phyloP scores from a whole-genome alignment of 2,113 vertebrate genomes.

The Oenanthe oenanthe region DNA sequence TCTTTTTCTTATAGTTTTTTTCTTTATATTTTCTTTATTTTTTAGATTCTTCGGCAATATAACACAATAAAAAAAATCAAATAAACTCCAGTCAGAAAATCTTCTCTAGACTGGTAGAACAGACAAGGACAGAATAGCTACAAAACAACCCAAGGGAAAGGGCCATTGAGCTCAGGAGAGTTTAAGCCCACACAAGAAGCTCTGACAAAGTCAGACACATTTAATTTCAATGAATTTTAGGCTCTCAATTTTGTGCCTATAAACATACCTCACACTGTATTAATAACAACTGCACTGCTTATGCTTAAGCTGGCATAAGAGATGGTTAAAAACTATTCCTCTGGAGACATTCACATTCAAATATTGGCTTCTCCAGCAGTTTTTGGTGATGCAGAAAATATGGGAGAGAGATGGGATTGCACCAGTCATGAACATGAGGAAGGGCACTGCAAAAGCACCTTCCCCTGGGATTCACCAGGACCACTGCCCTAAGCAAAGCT shows the following conservation, averaged over 20 bases:
- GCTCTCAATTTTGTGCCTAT: background rate
- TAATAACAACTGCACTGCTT: background rate
- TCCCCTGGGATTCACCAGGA: background rate
- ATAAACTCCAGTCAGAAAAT: background rate
- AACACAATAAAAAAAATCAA: background rate
- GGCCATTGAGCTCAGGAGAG: background rate
- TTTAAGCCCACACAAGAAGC: background rate
- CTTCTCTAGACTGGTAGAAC: background rate
- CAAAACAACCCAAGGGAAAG: background rate
- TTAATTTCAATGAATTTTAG: background rate
- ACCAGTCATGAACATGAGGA: rapidly evolving
- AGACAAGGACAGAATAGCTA: background rate
- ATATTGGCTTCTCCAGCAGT: background rate
- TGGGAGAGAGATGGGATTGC: rapidly evolving
- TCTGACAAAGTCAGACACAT: background rate
- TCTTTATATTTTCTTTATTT: background rate
- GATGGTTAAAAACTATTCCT: background rate
- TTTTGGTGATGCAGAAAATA: background rate
- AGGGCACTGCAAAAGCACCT: background rate
- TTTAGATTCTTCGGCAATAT: background rate
- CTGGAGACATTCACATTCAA: background rate
- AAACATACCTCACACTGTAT: rapidly evolving
- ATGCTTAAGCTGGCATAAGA: background rate
- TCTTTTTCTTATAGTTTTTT: background rate
- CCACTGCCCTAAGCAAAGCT: background rate